Conservation (phyloP, 2,113 vertebrate genomes). For the Hippoglossus stenolepis region DNA sequence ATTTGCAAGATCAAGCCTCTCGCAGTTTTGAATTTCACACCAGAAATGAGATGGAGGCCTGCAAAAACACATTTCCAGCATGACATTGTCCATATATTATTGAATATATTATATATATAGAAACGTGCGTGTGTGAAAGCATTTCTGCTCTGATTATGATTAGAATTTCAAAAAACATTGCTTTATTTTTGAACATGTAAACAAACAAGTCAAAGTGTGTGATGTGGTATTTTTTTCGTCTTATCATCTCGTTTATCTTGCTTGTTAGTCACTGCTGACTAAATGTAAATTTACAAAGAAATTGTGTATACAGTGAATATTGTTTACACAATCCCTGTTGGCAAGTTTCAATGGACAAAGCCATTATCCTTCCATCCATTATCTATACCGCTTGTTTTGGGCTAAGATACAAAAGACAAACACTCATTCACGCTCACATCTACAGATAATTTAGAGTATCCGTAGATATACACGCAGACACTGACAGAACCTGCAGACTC, state of each 20-base stretch:
- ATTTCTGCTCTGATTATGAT: background rate
- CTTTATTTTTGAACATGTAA: background rate
- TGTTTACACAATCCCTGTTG: background rate
- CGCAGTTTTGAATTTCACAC: conserved; percentile 43
- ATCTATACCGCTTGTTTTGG: no score
- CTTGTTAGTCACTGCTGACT: no score
- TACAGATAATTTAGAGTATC: no score
- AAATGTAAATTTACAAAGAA: no score
- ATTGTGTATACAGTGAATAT: no score
- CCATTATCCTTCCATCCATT: no score
- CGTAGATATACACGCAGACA: no score
- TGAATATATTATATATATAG: background rate
- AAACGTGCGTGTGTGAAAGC: conserved; percentile 2
- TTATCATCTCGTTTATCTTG: no score
- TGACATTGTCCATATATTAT: conserved; percentile 15
- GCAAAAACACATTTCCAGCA: conserved; percentile 40
- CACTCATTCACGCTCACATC: no score
- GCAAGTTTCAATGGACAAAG: background rate
- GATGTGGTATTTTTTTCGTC: background rate
- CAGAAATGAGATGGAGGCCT: conserved; percentile 30
- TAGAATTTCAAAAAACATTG: background rate
- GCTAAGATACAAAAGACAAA: no score
- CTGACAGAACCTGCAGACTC: no score
- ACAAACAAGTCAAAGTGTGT: no score
- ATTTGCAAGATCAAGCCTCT: conserved; percentile 61